phyloP scores from a whole-genome alignment of 1,140 invertebrate genomes.

The Drosophila persimilis region DNA sequence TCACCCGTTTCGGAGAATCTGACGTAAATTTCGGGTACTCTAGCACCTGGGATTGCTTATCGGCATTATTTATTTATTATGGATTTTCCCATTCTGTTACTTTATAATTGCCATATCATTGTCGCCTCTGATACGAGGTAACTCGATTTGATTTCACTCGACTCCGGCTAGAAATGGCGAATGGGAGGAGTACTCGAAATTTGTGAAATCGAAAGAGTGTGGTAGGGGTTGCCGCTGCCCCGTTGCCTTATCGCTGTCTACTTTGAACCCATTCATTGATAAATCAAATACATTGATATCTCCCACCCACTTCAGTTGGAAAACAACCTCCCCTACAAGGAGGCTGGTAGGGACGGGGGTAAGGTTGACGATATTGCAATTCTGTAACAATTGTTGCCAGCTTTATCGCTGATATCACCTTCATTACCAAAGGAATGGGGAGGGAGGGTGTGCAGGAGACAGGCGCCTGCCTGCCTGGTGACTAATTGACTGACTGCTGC shows the following conservation, averaged over 20 bases:
- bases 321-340: not conserved
- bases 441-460: not conserved
- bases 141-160: conserved; percentile 50
- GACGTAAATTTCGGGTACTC: conserved; percentile 21
- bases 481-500: conserved; percentile 40
- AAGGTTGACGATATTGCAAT: conserved; percentile 37
- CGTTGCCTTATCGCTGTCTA: conserved; percentile 45
- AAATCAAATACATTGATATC: conserved; percentile 42
- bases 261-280: conserved; percentile 70
- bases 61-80: conserved; percentile 49
- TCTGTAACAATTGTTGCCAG: conserved; percentile 19
- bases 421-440: not conserved
- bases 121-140: conserved; percentile 43
- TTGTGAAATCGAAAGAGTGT: conserved; percentile 22
- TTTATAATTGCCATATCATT: conserved; percentile 55
- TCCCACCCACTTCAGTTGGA: conserved; percentile 14
- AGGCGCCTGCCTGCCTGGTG: conserved; percentile 40
- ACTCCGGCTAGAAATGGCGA: conserved; percentile 24
- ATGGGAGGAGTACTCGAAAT: conserved; percentile 17
- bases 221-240: not conserved
- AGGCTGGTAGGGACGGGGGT: not conserved
- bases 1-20: conserved; percentile 7
- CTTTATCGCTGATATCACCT: conserved; percentile 48
- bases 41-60: conserved; percentile 22
- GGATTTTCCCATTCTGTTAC: conserved; percentile 44